Evolutionary conservation across 2,888 invertebrate genomes (phyloP).

Genomic region (Neoitamus cyanurus): DNA sequence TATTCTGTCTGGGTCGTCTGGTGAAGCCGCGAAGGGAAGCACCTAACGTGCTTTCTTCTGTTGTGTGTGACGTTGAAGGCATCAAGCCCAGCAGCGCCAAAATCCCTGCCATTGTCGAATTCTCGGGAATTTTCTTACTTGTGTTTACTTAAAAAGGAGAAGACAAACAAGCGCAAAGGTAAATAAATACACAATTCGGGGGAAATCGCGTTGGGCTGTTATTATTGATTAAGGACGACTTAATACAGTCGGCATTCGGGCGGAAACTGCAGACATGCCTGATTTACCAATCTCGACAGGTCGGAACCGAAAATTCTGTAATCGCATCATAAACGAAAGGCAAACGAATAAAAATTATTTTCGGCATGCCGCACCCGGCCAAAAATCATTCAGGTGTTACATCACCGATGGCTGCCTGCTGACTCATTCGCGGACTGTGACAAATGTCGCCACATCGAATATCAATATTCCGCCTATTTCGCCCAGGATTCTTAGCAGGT

Average conservation of each 20-base stretch:
- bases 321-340: background rate
- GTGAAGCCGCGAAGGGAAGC: background rate
- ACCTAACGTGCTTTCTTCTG: background rate
- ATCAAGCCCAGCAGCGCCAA: background rate
- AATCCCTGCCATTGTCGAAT: background rate
- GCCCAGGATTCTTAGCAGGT: background rate
- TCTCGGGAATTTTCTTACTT: background rate
- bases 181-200: background rate
- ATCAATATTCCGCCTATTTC: background rate
- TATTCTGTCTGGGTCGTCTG: background rate
- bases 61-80: background rate
- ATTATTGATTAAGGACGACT: background rate
- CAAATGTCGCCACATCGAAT: constrained; percentile 1
- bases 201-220: background rate
- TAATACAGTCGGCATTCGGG: background rate
- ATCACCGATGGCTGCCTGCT: background rate
- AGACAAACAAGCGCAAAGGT: background rate
- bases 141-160: background rate
- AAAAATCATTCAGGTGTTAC: background rate
- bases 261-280: background rate
- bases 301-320: background rate
- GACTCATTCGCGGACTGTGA: background rate
- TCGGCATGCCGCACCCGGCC: background rate
- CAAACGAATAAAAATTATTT: background rate
- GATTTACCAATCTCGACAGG: background rate